Conservation (phyloP, 2,797 vertebrate species). For the Fundulus diaphanus region DNA sequence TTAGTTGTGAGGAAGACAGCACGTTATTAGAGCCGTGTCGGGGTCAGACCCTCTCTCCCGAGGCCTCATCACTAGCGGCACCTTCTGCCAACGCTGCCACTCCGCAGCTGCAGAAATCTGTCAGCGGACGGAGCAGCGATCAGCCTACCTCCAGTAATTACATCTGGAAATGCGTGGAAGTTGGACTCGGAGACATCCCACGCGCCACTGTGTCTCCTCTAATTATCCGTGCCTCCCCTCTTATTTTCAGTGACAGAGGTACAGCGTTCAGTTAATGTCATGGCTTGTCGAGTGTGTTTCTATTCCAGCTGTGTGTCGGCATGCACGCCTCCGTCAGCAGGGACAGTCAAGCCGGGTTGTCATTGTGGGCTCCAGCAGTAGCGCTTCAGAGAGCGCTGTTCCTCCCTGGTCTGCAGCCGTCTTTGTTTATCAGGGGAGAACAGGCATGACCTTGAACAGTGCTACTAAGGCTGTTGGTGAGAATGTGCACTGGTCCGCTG, state of each 20-base stretch:
- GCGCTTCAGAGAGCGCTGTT: constrained; percentile 47
- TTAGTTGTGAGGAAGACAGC: constrained; percentile 48
- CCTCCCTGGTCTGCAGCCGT: constrained; percentile 43
- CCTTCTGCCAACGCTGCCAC: constrained; percentile 51
- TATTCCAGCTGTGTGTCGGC: constrained; percentile 41
- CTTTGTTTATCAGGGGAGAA: constrained; percentile 78
- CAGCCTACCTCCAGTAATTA: constrained; percentile 69
- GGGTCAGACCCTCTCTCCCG: constrained; percentile 59
- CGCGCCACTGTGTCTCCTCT: constrained; percentile 56
- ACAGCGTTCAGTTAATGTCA: constrained; percentile 46
- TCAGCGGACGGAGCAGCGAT: constrained; percentile 58
- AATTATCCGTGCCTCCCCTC: constrained; percentile 63
- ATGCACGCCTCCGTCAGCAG: constrained; percentile 59
- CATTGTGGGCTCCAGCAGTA: constrained; percentile 45
- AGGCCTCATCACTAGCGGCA: constrained; percentile 63
- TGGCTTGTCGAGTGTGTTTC: constrained; percentile 51
- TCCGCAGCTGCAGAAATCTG: constrained; percentile 65
- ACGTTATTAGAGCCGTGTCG: constrained; percentile 74
- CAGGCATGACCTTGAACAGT: constrained; percentile 77
- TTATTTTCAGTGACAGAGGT: constrained; percentile 71
- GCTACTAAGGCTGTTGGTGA: constrained; percentile 46
- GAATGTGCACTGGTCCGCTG: constrained; percentile 51
- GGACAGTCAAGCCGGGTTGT: constrained; percentile 62
- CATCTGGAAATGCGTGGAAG: constrained; percentile 46
- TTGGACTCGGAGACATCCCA: constrained; percentile 60